phyloP scores from a whole-genome alignment of 1,140 invertebrate genomes.

The Drosophila novamexicana region DNA sequence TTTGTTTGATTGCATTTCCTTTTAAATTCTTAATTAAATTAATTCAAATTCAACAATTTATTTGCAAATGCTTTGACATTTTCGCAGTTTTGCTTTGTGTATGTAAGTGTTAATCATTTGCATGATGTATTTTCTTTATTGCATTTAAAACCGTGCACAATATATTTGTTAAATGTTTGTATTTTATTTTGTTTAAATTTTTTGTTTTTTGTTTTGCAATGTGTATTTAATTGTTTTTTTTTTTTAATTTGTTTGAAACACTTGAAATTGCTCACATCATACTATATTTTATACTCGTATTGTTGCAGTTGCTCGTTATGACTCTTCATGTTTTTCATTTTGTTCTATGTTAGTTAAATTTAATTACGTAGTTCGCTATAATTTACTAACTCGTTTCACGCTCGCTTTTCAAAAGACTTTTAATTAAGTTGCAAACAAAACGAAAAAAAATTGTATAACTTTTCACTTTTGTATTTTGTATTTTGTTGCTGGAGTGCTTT shows the following conservation, averaged over 20 bases:
- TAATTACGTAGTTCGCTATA: slow-evolving; percentile 60
- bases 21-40: slow-evolving; percentile 73
- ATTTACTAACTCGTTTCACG: slow-evolving; percentile 74
- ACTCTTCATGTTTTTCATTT: slow-evolving; percentile 40
- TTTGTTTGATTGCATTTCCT: slow-evolving; percentile 71
- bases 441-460: slow-evolving; percentile 18
- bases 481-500: slow-evolving; percentile 31
- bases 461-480: slow-evolving; percentile 32
- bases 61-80: slow-evolving; percentile 45
- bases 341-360: slow-evolving; percentile 55
- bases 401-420: slow-evolving; percentile 67
- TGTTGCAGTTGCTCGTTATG: slow-evolving; percentile 34
- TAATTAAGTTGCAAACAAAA: slow-evolving; percentile 23
- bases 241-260: slow-evolving; percentile 69
- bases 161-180: slow-evolving; percentile 46
- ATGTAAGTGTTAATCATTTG: slow-evolving; percentile 50
- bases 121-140: slow-evolving; percentile 52
- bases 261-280: slow-evolving; percentile 80
- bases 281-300: slow-evolving; percentile 41
- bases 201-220: slow-evolving; percentile 29
- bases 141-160: slow-evolving; percentile 76
- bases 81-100: slow-evolving; percentile 31
- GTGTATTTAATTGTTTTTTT: slow-evolving; percentile 44
- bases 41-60: slow-evolving; percentile 79
- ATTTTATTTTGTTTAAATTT: slow-evolving; percentile 24